Evolutionary conservation across 1,140 invertebrate genomes (phyloP), one percentile per base, ranked within the genome.

Genomic region (Spodoptera frugiperda): DNA sequence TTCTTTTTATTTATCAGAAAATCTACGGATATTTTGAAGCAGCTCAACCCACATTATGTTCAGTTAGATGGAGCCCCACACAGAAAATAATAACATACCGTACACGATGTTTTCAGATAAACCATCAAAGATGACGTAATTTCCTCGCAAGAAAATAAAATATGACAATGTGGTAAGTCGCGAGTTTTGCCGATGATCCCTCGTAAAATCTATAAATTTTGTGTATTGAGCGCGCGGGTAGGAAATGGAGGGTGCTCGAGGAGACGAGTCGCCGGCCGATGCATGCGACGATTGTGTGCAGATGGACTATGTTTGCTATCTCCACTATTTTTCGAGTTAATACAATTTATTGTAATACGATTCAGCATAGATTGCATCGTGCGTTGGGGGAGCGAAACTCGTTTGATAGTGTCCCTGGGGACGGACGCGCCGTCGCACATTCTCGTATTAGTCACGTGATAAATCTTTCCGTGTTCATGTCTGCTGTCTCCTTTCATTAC

Each of bases 311-410:
- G 91, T 93, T 93, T 93, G 90, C 92, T 93, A 93, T 94, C 90
- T 91, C 87, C 80, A 89, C 88, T 91, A 94, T 93, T 94, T 93
- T 94, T 93, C 92, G 91, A 94, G 90, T 93, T 94, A 93, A 94
- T 92, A 91, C 91, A 94, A 93, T 94, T 93, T 94, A 93, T 93
- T 94, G 92, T 94, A 93, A 94, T 94, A 94, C 91, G 91, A 94
- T 94, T 94, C 92, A 94, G 91, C 91, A 93, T 94, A 94, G 92
- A 94, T 94, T 94, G 92, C 91, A 93, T 93, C 90, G 90, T 86
- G 85, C 84, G 85, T 85, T 89, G 86, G 91, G 92, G 92, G 91
- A 94, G 86, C 84, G 82, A 89, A 93, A 92, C 91, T 94, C 92
- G 91, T 94, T 94, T 94, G 92, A 94, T 93, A 84, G 90, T 91